Evolutionary conservation across 2,888 invertebrate genomes (phyloP).

Genomic region (Scrobipalpa atriplicella): DNA sequence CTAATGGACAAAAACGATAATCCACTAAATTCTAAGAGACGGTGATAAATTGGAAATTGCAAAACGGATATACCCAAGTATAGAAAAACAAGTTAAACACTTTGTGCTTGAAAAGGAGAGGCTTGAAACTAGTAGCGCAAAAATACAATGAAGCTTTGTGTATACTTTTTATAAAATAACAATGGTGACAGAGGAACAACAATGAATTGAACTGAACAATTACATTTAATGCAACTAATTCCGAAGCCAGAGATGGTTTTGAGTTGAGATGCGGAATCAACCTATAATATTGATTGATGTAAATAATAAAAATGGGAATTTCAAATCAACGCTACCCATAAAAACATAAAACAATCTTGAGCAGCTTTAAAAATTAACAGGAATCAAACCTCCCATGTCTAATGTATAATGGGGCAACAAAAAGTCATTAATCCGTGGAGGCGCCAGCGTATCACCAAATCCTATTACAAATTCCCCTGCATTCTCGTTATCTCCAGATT

Average conservation of each 20-base stretch:
- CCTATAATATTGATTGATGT: not conserved
- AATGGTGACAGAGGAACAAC: not conserved
- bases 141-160: slow-evolving; percentile 1
- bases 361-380: slow-evolving; percentile 27
- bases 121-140: slow-evolving; percentile 20
- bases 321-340: not conserved
- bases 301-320: not conserved
- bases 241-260: not conserved
- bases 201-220: not conserved
- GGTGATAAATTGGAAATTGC: slow-evolving; percentile 55
- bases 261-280: not conserved
- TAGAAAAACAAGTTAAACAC: slow-evolving; percentile 36
- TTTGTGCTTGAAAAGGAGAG: slow-evolving; percentile 13
- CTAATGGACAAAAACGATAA: slow-evolving; percentile 80
- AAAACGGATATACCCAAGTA: slow-evolving; percentile 49
- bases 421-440: slow-evolving; percentile 52
- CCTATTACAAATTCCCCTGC: slow-evolving; percentile 47
- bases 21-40: slow-evolving; percentile 66
- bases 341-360: slow-evolving; percentile 10
- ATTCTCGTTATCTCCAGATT: slow-evolving; percentile 30
- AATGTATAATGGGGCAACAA: slow-evolving; percentile 45
- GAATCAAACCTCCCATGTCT: slow-evolving; percentile 40
- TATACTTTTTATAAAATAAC: not conserved
- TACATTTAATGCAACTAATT: not conserved
- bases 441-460: slow-evolving; percentile 56